Percentiles rank a stretch among this genome's conserved stretches.
These are phyloP conservation scores for Pseudococcus viburni DNA, from an alignment of 2,888 invertebrate genomes.

Conservation along the genomic window DNA sequence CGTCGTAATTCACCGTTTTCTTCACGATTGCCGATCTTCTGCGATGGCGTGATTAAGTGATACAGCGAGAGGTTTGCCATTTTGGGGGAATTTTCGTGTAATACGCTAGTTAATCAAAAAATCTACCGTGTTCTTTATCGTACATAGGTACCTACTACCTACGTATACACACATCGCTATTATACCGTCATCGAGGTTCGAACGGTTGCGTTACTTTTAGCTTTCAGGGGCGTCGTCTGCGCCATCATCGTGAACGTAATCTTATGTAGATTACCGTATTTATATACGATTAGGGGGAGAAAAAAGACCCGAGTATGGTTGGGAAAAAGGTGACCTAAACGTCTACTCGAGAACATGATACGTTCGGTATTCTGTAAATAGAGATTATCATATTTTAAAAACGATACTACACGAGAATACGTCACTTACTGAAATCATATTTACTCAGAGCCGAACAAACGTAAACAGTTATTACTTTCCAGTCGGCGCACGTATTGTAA, in stretches of 20 bases:
- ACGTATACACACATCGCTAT: background rate
- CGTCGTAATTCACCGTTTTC: slow-evolving; percentile 32
- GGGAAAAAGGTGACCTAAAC: slow-evolving; percentile 1
- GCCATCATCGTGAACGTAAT: slow-evolving; percentile 5
- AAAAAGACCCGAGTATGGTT: background rate
- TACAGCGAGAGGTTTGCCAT: background rate
- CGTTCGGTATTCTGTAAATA: slow-evolving; percentile 39
- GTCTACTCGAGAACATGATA: slow-evolving; percentile 37
- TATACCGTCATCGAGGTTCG: background rate
- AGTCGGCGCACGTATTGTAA: slow-evolving; percentile 54
- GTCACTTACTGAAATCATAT: slow-evolving; percentile 53
- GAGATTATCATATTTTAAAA: slow-evolving; percentile 53
- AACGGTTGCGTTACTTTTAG: background rate
- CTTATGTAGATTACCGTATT: slow-evolving; percentile 47
- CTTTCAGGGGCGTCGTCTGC: background rate
- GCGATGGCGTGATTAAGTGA: slow-evolving; percentile 13
- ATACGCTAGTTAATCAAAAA: slow-evolving; percentile 29
- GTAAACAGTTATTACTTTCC: slow-evolving; percentile 47
- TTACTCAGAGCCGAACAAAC: slow-evolving; percentile 49
- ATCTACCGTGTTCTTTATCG: background rate
- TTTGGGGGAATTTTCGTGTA: background rate
- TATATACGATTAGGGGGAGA: slow-evolving; percentile 27
- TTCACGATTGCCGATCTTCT: slow-evolving; percentile 11
- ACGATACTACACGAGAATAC: slow-evolving; percentile 47
- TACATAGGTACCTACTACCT: background rate